Percentiles rank a stretch among this genome's conserved stretches.
Evolutionary conservation across 2,888 invertebrate species (phyloP).

Genomic region (Lutraria lutraria): DNA sequence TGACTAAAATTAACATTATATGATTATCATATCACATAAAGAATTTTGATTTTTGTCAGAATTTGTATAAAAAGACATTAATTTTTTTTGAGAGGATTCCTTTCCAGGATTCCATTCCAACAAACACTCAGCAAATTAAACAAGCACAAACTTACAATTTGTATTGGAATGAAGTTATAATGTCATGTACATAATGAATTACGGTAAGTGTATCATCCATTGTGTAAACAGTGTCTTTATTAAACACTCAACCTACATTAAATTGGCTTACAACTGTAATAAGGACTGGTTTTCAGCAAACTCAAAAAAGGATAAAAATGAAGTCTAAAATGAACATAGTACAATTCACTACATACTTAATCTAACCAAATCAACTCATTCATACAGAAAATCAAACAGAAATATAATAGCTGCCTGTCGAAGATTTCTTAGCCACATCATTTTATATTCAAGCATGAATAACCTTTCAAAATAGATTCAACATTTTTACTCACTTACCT

Average conservation of each 20-base stretch:
- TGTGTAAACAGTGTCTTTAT: background rate
- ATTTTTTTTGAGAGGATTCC: no score
- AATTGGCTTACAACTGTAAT: background rate
- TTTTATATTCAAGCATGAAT: background rate
- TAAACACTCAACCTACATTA: background rate
- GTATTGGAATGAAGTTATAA: background rate
- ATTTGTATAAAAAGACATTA: background rate
- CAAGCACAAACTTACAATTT: background rate
- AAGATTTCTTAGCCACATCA: background rate
- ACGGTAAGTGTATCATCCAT: background rate
- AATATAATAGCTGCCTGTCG: slow-evolving; percentile 8
- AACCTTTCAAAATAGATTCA: background rate
- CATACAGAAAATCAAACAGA: slow-evolving; percentile 18
- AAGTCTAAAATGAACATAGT: background rate
- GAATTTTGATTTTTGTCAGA: background rate
- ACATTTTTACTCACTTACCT: background rate
- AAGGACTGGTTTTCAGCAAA: background rate
- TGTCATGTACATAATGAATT: background rate
- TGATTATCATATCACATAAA: slow-evolving; percentile 11
- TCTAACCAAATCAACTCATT: background rate
- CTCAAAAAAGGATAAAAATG: background rate
- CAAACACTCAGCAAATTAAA: background rate
- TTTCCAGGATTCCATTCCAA: no score
- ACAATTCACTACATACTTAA: background rate
- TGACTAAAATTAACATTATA: background rate